A percentile compares a stretch with the other conserved stretches of the same genome.
phyloP scores from a whole-genome alignment of 1,140 invertebrate species.

The Leptopilina clavipes region DNA sequence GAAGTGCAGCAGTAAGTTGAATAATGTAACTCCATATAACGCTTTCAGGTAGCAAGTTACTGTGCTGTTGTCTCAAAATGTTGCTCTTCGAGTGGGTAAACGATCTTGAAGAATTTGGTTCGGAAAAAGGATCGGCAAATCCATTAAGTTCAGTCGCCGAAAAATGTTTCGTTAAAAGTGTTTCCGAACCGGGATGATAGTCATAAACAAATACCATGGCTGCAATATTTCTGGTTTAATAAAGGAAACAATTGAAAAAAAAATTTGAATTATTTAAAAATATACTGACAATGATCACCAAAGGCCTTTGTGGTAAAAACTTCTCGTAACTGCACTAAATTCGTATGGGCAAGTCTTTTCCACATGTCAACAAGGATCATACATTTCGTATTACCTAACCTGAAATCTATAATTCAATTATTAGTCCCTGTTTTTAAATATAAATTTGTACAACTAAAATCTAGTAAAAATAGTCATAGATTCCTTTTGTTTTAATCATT shows the following conservation, averaged over 20 bases:
- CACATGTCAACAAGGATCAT: conserved; percentile 92
- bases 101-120: conserved; percentile 86
- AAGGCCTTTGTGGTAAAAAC: conserved; percentile 97
- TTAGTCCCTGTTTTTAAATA: background rate
- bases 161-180: conserved; percentile 91
- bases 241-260: background rate
- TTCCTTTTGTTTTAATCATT: conserved; percentile 57
- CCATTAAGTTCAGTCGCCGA: conserved; percentile 81
- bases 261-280: background rate
- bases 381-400: conserved; percentile 88
- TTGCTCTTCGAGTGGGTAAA: conserved; percentile 91
- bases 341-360: conserved; percentile 95
- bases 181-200: conserved; percentile 93
- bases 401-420: conserved; percentile 77
- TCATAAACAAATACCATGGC: conserved; percentile 98
- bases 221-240: conserved; percentile 71
- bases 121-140: conserved; percentile 87
- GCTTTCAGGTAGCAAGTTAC: conserved; percentile 88
- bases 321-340: conserved; percentile 92
- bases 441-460: too few relatives aligned
- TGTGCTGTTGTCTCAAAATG: conserved; percentile 81
- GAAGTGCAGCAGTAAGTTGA: conserved; percentile 94
- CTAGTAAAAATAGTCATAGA: too few relatives aligned
- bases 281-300: conserved; percentile 92
- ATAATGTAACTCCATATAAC: conserved; percentile 97